A percentile compares a stretch with the other conserved stretches of the same genome.
Evolutionary conservation across 2,797 vertebrate genomes (phyloP).

Genomic region (Enteromius afrohamiltoni): DNA sequence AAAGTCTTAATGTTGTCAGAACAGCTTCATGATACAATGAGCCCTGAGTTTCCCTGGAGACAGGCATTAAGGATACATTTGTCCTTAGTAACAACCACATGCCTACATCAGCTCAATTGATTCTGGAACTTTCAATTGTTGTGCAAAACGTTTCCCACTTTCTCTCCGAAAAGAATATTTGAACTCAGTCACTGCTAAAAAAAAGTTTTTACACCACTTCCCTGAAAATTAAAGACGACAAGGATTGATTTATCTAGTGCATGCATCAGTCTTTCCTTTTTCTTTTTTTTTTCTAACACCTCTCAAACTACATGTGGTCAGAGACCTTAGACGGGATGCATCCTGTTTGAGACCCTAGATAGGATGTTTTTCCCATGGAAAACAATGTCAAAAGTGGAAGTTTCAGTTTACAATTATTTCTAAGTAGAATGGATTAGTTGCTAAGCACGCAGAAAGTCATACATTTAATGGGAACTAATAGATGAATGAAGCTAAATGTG

Average conservation of each 20-base stretch:
- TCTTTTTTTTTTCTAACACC: neutral
- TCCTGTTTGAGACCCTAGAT: slow-evolving; percentile 20
- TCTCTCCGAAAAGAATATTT: slow-evolving; percentile 36
- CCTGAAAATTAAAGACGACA: slow-evolving; percentile 10
- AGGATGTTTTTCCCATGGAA: slow-evolving; percentile 38
- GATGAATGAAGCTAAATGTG: slow-evolving; percentile 9
- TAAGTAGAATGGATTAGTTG: slow-evolving; percentile 28
- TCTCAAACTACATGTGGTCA: slow-evolving; percentile 21
- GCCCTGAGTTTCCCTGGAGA: slow-evolving; percentile 71
- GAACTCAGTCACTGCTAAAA: neutral
- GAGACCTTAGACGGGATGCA: slow-evolving; percentile 27
- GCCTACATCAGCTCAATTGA: slow-evolving; percentile 69
- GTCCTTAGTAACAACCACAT: slow-evolving; percentile 64
- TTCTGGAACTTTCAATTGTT: slow-evolving; percentile 48
- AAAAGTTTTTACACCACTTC: neutral
- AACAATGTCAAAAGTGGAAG: slow-evolving; percentile 31
- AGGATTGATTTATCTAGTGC: slow-evolving; percentile 12
- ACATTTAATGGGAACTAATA: slow-evolving; percentile 2
- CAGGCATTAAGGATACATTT: slow-evolving; percentile 62
- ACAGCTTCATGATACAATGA: slow-evolving; percentile 75
- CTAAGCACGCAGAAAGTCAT: neutral
- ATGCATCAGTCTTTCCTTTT: slow-evolving; percentile 19
- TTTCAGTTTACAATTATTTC: slow-evolving; percentile 30
- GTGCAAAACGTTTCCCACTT: slow-evolving; percentile 37
- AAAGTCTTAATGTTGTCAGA: slow-evolving; percentile 73